Percentiles rank a stretch among this genome's conserved stretches.
Evolutionary conservation across 1,140 invertebrate genomes (phyloP).

Genomic region (Megalopta genalis): DNA sequence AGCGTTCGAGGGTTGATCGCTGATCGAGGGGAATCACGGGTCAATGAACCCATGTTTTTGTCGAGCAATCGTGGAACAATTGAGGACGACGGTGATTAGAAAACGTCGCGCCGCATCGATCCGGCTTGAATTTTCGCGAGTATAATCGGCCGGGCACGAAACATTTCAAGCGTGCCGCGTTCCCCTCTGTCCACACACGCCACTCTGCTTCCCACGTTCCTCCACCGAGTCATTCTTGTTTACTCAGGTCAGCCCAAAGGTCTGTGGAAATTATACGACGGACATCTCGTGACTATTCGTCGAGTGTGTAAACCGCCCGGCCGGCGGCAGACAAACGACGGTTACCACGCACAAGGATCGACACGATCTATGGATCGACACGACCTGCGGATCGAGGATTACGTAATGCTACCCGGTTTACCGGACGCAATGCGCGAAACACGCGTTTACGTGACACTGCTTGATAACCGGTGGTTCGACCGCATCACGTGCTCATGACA

Average conservation of each 20-base stretch:
- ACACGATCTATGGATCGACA: slow-evolving; percentile 10
- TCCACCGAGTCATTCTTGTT: slow-evolving; percentile 47
- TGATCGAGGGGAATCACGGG: too few relatives aligned
- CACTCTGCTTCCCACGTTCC: slow-evolving; percentile 55
- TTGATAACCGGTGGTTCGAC: too few relatives aligned
- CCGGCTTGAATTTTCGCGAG: too few relatives aligned
- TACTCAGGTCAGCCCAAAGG: slow-evolving; percentile 64
- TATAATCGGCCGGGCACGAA: slow-evolving; percentile 10
- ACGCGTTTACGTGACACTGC: too few relatives aligned
- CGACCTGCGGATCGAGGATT: slow-evolving; percentile 14
- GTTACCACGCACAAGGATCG: slow-evolving; percentile 33
- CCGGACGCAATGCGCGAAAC: too few relatives aligned
- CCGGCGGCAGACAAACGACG: slow-evolving; percentile 31
- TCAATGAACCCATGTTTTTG: too few relatives aligned
- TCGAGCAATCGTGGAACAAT: too few relatives aligned
- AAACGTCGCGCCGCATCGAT: too few relatives aligned
- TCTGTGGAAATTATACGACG: slow-evolving; percentile 64
- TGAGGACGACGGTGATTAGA: too few relatives aligned
- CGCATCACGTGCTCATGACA: too few relatives aligned
- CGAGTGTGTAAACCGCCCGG: slow-evolving; percentile 38
- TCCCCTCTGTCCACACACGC: slow-evolving; percentile 31
- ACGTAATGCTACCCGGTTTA: slow-evolving; percentile 7
- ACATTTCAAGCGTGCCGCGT: slow-evolving; percentile 38
- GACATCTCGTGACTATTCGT: slow-evolving; percentile 57
- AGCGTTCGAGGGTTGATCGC: too few relatives aligned